These are phyloP conservation scores for Diarsia brunnea DNA, from an alignment of 2,888 invertebrate species.

Conservation along the genomic window DNA sequence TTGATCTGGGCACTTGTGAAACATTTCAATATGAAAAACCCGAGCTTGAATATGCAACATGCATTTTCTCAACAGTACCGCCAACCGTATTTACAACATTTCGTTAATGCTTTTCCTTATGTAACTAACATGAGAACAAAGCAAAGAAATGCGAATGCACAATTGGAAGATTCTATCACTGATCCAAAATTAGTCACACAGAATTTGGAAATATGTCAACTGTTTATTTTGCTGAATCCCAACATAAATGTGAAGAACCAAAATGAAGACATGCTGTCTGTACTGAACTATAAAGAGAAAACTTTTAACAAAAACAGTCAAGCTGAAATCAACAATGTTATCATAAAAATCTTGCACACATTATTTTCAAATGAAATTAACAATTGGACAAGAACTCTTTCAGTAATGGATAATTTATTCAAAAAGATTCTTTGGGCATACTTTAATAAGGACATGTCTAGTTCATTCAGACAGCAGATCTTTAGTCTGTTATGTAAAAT, in stretches of 20 bases:
- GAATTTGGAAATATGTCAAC: slow-evolving; percentile 83
- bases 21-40: slow-evolving; percentile 78
- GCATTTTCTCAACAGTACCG: slow-evolving; percentile 90
- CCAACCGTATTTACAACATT: slow-evolving; percentile 88
- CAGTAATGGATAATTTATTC: slow-evolving; percentile 81
- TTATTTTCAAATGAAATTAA: slow-evolving; percentile 81
- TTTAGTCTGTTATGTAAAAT: slow-evolving; percentile 86
- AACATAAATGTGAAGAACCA: slow-evolving; percentile 82
- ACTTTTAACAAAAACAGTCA: slow-evolving; percentile 78
- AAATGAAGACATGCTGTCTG: slow-evolving; percentile 78
- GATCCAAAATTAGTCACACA: slow-evolving; percentile 82
- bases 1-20: slow-evolving; percentile 89
- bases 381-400: slow-evolving; percentile 81
- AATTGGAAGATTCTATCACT: slow-evolving; percentile 79
- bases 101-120: slow-evolving; percentile 91
- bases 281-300: slow-evolving; percentile 90
- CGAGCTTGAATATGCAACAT: slow-evolving; percentile 83
- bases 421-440: slow-evolving; percentile 83
- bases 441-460: slow-evolving; percentile 76
- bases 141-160: slow-evolving; percentile 70
- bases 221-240: slow-evolving; percentile 88
- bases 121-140: slow-evolving; percentile 84
- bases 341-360: slow-evolving; percentile 80
- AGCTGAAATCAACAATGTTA: slow-evolving; percentile 73
- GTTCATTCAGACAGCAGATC: slow-evolving; percentile 80